Evolutionary conservation across 2,113 vertebrate genomes (phyloP).

Genomic region (Gobio gobio): DNA sequence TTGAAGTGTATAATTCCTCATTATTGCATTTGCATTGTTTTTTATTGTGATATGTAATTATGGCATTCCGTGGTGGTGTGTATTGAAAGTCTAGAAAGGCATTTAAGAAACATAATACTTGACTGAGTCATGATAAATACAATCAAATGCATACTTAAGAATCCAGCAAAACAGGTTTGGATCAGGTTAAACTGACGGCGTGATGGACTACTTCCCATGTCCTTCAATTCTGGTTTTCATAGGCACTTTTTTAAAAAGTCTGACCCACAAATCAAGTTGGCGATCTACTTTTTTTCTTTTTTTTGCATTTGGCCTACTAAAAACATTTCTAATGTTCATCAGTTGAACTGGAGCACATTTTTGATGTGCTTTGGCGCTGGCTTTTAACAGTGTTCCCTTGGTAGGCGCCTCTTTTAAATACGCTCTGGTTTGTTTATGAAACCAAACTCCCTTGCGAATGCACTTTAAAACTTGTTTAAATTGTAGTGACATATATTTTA

Average conservation of each 20-base stretch:
- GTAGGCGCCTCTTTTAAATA: constrained; percentile 22
- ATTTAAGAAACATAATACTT: not conserved
- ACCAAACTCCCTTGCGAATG: not conserved
- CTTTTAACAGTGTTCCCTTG: constrained; percentile 35
- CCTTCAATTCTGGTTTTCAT: constrained; percentile 37
- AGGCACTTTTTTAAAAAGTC: constrained; percentile 49
- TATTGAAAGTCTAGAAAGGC: not conserved
- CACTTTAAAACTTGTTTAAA: not conserved
- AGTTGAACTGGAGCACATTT: constrained; percentile 60
- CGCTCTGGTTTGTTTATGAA: constrained; percentile 20
- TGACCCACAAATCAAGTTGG: constrained; percentile 61
- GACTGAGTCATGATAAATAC: too few species aligned
- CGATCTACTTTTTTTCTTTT: constrained; percentile 66
- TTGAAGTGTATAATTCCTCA: not conserved
- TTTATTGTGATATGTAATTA: not conserved
- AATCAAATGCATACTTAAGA: not conserved
- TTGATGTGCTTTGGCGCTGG: constrained; percentile 48
- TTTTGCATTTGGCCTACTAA: constrained; percentile 64
- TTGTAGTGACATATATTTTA: not conserved
- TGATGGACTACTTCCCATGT: not conserved
- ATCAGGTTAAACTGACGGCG: not conserved
- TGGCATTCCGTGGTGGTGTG: not conserved
- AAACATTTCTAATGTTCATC: constrained; percentile 53
- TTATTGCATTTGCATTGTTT: not conserved
- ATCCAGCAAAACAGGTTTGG: not conserved